A percentile compares a stretch with the other conserved stretches of the same genome.
phyloP scores from a whole-genome alignment of 2,113 vertebrate species.

The Loxodonta africana region DNA sequence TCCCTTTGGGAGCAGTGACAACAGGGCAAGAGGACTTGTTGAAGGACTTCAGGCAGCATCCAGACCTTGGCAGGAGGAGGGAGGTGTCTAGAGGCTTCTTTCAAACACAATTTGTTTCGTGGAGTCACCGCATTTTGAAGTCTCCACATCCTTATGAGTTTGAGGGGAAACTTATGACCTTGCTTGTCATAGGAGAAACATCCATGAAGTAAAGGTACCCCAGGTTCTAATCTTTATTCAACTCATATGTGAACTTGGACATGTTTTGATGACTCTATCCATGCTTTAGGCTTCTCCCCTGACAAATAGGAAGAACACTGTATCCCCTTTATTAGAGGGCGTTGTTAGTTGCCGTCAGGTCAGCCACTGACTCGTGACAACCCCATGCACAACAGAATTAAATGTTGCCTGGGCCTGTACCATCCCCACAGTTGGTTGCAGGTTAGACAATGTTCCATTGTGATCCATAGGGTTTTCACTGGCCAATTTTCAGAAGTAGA shows the following conservation, averaged over 20 bases:
- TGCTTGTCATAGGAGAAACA: neutral
- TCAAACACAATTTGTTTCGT: neutral
- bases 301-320: slow-evolving; percentile 17
- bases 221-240: neutral
- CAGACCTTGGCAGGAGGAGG: neutral
- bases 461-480: neutral
- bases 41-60: neutral
- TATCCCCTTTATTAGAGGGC: neutral
- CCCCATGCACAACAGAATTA: neutral
- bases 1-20: neutral
- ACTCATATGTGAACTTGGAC: neutral
- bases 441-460: neutral
- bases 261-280: neutral
- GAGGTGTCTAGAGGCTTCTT: neutral
- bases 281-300: neutral
- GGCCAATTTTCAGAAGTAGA: neutral
- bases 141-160: neutral
- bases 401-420: neutral
- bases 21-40: neutral
- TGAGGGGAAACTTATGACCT: neutral
- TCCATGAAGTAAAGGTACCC: neutral
- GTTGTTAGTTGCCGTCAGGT: neutral
- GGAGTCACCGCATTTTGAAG: neutral
- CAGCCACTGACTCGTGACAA: neutral
- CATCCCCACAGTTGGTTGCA: neutral